Evolutionary conservation across 1,140 invertebrate genomes (phyloP).

Genomic region (Batillaria attramentaria): DNA sequence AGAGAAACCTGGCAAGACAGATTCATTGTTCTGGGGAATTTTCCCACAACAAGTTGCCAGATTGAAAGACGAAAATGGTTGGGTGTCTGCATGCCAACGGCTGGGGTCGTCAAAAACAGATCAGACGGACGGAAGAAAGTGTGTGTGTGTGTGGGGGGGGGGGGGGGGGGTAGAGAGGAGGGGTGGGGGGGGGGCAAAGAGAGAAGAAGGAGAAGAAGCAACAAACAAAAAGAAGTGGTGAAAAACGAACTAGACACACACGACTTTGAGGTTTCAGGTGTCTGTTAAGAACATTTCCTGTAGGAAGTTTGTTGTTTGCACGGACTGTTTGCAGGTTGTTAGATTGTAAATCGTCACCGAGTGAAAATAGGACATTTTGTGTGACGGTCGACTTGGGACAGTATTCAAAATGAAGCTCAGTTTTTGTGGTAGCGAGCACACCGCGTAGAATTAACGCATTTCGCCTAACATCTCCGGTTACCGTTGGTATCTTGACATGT

Average conservation of each 20-base stretch:
- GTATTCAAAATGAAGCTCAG: too few species aligned
- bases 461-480: too few species aligned
- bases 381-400: too few species aligned
- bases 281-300: neutral
- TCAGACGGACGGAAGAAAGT: neutral
- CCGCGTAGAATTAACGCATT: too few species aligned
- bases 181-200: neutral
- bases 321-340: neutral
- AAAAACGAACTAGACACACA: too few species aligned
- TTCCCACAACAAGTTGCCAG: too few species aligned
- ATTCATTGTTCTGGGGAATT: too few species aligned
- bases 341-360: neutral
- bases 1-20: too few species aligned
- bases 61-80: neutral
- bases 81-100: neutral
- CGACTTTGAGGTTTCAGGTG: neutral
- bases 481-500: neutral
- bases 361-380: neutral
- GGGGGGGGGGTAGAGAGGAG: neutral
- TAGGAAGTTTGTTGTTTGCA: neutral
- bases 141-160: neutral
- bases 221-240: neutral
- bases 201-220: neutral
- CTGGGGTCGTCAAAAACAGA: neutral
- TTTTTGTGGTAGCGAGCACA: too few species aligned